Percentiles rank a stretch among this genome's conserved stretches.
Conservation (phyloP, 2,797 vertebrate genomes). For the Hirundo rustica region DNA sequence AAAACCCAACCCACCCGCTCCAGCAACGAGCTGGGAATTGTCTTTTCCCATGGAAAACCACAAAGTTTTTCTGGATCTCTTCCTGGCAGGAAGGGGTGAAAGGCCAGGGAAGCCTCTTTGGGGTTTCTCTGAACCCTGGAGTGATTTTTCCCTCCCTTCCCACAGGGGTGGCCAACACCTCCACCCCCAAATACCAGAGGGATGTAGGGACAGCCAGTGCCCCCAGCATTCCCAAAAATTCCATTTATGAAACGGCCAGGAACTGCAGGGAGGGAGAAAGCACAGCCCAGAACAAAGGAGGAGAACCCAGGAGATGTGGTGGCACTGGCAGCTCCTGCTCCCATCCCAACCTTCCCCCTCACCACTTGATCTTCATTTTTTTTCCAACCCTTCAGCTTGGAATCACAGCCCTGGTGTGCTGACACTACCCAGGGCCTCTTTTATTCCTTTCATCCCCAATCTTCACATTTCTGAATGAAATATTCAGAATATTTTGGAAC, state of each 20-base stretch:
- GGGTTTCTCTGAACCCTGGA: not conserved
- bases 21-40: not conserved
- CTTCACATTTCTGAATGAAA: not conserved
- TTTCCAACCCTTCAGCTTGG: not conserved
- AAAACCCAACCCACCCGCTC: accelerated
- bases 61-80: accelerated
- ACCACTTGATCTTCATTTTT: accelerated
- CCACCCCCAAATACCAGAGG: accelerated
- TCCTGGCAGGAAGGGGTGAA: not conserved
- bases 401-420: accelerated
- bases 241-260: not conserved
- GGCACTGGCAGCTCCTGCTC: not conserved
- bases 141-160: not conserved
- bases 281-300: not conserved
- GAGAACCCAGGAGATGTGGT: accelerated
- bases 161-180: accelerated
- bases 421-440: not conserved
- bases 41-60: accelerated
- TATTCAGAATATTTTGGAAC: not conserved
- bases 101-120: not conserved
- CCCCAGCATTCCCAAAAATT: not conserved
- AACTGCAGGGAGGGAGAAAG: not conserved
- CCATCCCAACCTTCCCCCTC: not conserved
- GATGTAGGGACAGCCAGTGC: not conserved
- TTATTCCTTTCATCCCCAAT: not conserved